Percentiles rank a stretch among this genome's conserved stretches.
These are phyloP conservation scores for Conistra vaccinii DNA, from an alignment of 2,888 invertebrate genomes.

Conservation along the genomic window DNA sequence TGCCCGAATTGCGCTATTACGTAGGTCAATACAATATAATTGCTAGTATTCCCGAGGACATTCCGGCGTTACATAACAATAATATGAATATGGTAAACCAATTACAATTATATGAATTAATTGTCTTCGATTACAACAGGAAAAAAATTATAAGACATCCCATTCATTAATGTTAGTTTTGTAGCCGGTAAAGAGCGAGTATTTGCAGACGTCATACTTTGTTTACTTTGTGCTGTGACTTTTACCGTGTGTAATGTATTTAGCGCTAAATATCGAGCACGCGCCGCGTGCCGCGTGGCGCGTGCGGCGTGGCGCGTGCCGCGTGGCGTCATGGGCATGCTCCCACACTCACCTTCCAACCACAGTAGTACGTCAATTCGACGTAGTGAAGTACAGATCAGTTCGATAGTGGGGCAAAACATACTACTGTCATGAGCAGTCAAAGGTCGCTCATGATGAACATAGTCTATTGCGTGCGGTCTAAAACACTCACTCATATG, in stretches of 20 bases:
- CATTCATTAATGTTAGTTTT: conserved; percentile 23
- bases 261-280: conserved; percentile 6
- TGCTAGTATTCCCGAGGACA: conserved; percentile 27
- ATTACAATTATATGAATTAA: conserved; percentile 36
- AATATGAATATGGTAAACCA: conserved; percentile 37
- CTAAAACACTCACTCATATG: not conserved
- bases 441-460: not conserved
- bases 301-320: not conserved
- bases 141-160: conserved; percentile 42
- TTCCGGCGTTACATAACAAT: conserved; percentile 27
- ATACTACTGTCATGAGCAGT: not conserved
- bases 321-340: not conserved
- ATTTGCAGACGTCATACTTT: conserved; percentile 4
- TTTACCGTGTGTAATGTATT: not conserved
- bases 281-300: not conserved
- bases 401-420: not conserved
- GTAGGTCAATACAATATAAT: conserved; percentile 12
- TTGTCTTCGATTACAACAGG: conserved; percentile 42
- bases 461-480: not conserved
- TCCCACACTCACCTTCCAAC: conserved; percentile 1
- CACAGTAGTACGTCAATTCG: conserved; percentile 22
- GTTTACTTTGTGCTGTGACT: conserved; percentile 20
- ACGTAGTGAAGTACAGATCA: not conserved
- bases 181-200: conserved; percentile 14
- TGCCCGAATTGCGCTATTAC: not conserved